Evolutionary conservation across 2,888 invertebrate genomes (phyloP).

Genomic region (Zootermopsis nevadensis): DNA sequence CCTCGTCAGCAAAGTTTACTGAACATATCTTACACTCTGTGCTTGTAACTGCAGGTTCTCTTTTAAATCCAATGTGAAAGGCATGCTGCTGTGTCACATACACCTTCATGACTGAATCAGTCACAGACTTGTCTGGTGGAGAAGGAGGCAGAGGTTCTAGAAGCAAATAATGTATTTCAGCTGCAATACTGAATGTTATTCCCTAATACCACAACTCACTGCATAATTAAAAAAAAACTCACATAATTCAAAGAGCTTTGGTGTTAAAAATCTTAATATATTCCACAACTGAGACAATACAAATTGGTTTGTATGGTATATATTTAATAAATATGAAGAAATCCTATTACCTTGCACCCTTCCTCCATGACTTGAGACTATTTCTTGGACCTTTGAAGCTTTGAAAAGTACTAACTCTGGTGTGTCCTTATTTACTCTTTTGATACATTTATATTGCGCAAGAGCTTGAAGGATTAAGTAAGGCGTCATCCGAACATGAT

Average conservation of each 20-base stretch:
- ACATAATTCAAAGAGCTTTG: too few relatives aligned
- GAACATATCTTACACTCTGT: background rate
- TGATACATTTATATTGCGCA: background rate
- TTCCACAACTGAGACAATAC: too few relatives aligned
- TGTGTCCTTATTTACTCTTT: background rate
- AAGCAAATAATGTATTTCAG: background rate
- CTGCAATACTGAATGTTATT: too few relatives aligned
- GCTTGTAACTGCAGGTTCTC: background rate
- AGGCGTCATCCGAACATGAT: background rate
- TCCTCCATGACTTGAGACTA: background rate
- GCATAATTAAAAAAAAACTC: too few relatives aligned
- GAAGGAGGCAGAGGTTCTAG: background rate
- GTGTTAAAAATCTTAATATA: too few relatives aligned
- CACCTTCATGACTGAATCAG: background rate
- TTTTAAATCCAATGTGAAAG: background rate
- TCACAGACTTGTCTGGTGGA: background rate
- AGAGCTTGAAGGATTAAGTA: background rate
- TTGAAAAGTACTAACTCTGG: background rate
- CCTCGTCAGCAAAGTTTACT: background rate
- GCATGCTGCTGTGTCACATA: conserved; percentile 7
- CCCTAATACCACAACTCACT: too few relatives aligned
- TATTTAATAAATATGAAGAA: too few relatives aligned
- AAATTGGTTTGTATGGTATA: too few relatives aligned
- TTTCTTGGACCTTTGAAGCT: background rate
- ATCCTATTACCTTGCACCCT: background rate